A percentile compares a stretch with the other conserved stretches of the same genome.
phyloP scores from a whole-genome alignment of 2,113 vertebrate species.

The Amphiprion percula region DNA sequence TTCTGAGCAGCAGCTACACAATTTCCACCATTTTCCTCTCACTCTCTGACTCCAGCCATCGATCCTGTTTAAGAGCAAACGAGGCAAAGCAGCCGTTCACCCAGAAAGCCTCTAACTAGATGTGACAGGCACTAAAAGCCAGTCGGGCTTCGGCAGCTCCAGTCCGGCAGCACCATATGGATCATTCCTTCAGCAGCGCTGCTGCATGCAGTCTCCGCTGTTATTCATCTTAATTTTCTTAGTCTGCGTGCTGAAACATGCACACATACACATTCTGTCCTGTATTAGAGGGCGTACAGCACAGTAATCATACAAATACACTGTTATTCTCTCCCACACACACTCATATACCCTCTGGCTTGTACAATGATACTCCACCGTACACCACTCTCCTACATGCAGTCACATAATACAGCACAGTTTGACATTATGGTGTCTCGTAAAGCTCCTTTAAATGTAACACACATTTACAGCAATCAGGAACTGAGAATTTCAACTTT shows the following conservation, averaged over 20 bases:
- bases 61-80: conserved; percentile 69
- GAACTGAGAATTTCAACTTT: too few relatives aligned
- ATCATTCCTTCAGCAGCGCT: conserved; percentile 44
- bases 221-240: conserved; percentile 51
- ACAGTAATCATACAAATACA: background rate
- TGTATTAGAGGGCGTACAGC: background rate
- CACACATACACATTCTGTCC: background rate
- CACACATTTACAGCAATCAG: too few relatives aligned
- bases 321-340: conserved; percentile 4
- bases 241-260: background rate
- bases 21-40: conserved; percentile 30
- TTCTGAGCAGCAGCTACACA: background rate
- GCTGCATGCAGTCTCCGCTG: conserved; percentile 2
- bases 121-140: conserved; percentile 70
- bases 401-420: too few relatives aligned
- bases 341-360: background rate
- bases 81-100: conserved; percentile 58
- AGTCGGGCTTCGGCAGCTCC: conserved; percentile 13
- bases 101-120: conserved; percentile 55
- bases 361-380: background rate
- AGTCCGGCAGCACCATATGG: conserved; percentile 29
- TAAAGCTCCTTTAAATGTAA: too few relatives aligned
- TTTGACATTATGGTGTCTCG: too few relatives aligned
- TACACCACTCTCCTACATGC: background rate
- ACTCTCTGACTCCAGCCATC: conserved; percentile 61